Conservation (phyloP, 2,797 vertebrate species). For the Neostethus bicornis region DNA sequence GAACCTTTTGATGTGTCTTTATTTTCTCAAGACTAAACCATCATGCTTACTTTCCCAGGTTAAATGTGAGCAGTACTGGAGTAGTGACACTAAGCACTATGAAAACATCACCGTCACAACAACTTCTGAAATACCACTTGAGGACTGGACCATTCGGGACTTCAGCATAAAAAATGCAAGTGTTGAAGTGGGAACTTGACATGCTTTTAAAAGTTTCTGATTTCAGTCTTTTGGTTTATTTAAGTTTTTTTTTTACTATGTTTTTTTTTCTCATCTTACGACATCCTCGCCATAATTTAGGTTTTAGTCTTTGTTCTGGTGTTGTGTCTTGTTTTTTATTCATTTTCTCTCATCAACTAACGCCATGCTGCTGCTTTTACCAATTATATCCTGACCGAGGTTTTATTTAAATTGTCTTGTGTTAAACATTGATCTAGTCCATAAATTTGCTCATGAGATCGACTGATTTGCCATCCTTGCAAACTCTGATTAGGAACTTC, state of each 20-base stretch:
- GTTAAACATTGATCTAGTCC: too few species aligned
- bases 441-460: neutral
- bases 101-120: slow-evolving; percentile 84
- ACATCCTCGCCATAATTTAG: too few species aligned
- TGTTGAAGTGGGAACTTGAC: neutral
- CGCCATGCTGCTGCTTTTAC: neutral
- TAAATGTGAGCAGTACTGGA: slow-evolving; percentile 98
- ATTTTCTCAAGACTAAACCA: neutral
- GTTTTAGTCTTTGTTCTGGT: too few species aligned
- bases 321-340: neutral
- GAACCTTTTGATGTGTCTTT: neutral
- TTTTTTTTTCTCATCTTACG: neutral
- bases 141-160: slow-evolving; percentile 95
- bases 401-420: too few species aligned
- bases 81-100: slow-evolving; percentile 77
- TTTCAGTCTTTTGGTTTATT: too few species aligned
- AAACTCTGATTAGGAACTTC: too few species aligned
- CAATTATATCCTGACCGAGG: too few species aligned
- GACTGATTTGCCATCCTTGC: too few species aligned
- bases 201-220: neutral
- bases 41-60: slow-evolving; percentile 64
- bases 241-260: too few species aligned
- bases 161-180: slow-evolving; percentile 91
- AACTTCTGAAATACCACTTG: slow-evolving; percentile 84
- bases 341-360: neutral